Base-by-base conservation (phyloP, 2,888 invertebrate genomes). In the Chrysodeixis includens region DNA sequence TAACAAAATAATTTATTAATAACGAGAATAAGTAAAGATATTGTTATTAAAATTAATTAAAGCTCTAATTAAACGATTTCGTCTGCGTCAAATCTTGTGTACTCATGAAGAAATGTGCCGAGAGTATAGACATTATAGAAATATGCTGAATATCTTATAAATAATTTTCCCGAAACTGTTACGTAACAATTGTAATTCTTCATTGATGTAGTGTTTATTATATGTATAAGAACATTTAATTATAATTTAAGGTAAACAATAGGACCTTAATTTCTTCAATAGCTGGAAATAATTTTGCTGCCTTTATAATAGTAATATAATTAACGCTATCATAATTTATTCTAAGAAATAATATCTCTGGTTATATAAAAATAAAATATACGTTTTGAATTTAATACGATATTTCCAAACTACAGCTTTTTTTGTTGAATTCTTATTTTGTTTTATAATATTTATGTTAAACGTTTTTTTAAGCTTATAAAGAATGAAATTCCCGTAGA, bases 1-100 rank as follows among this genome's bases (percentile, higher is more conserved):
- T 32, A 54, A 74, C 51, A 60, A 68, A 60, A 74, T 30, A 69
- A 55, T 44, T 46, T 60, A 59, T 62, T 60, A 62, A 78, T 40
- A 30, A 46, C 35, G 32, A 26, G 20, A 53, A 35, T 49, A 54
- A 10, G 54, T 51, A 59, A 3, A 40, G 49, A 54, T 20, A 49
- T 56, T 63, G 18, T 53, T 58, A 26, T 61, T 8, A 54, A 55
- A 53, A 67, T 56, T 58, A 46, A 74, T 61, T 74, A 52, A 35
- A 53, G 26, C 55, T 69, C 52, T 2, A 58, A 69, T 74, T 62
- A 62, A 78, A 62, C 35, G n/a, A 46, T 54, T 22, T 20, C 22
- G 0, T 3, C 18, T 49, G 12, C 46, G 16, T 9, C 10, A 18
- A 10, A 35, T 9, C 2, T 46, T 9, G 20, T 20, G 18, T 49